Base-by-base conservation (phyloP, 1,140 invertebrate species). In the Pomacea maculata region DNA sequence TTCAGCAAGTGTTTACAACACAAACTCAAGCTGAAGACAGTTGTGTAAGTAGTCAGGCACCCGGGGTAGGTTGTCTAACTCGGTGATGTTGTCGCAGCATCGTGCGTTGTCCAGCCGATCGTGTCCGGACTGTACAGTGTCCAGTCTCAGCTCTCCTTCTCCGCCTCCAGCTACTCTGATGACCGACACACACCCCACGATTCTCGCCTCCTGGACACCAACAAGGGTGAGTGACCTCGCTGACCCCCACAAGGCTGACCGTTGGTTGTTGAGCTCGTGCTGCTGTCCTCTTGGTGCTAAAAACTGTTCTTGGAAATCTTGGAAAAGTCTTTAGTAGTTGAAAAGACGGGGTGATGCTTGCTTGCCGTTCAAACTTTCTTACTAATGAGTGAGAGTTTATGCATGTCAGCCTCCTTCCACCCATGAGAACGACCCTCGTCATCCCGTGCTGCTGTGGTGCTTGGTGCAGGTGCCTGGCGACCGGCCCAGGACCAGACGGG, bases 101-200 rank as follows among this genome's bases (percentile, higher is more conserved):
- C 64, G 7, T 88, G 87, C 83, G 64, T 67, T 0, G 79, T 73
- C 17, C 80, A 84, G 54, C 76, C 87, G 45, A 83, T 87, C 80
- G 84, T 88, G 61, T 87, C 86, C 0, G 87, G 87, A 5, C 79
- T 82, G 61, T 87, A 86, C 83, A 86, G 84, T 71, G 25, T 88
- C n/a, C 80, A 63, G 74, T 64, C 61, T 14, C 11, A 64, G 19
- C 70, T 78, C n/a, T 34, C 76, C n/a, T 78, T 78, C 65, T 67
- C 76, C 45, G 52, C 76, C 9, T 70, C 67, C n/a, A n/a, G n/a
- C 25, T 29, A 70, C 54, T 65, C 57, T 8, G 76, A 78, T 65
- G 52, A 11, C 64, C 67, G 68, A 19, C 76, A 78, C 76, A 70
- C 76, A 5, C 64, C 76, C 6, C 17, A 21, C 10, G 11, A 78